Evolutionary conservation across 2,113 vertebrate genomes (phyloP), one percentile per base, ranked within the genome.

Genomic region (Cisticola juncidis): DNA sequence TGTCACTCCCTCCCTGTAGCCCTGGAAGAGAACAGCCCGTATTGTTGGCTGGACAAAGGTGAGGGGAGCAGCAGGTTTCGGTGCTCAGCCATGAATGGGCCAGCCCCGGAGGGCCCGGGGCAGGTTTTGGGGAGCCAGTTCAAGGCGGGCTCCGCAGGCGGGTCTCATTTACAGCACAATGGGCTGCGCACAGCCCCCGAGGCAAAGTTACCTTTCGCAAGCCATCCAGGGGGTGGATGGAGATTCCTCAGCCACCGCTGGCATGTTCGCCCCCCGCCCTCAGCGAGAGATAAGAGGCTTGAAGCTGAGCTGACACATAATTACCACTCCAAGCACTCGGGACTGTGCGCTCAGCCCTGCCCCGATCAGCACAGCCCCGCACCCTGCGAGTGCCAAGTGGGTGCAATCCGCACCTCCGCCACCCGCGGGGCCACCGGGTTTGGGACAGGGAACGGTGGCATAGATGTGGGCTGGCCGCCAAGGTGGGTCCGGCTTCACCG

Each of bases 91-190:
- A 11, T 48, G 62, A 91, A 86, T 33, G 23, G 35, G 54, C 11
- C 68, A 48, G 62, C 56, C 77, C 74, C 14, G 66, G 35, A 82
- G 74, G 57, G 88, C 87, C 81, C 21, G 38, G 23, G 90, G 73
- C 92, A 95, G 60, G 28, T 87, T 92, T 88, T 53, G 14, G 26
- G 58, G 81, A 74, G 51, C 4, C 74, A 0, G 25, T 45, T 57
- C 66, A 40, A 44, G 57, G n/a, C 60, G 29, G 56, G 40, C 71
- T 92, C 65, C 36, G 31, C 70, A 5, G 35, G 90, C 38, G n/a
- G 64, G 53, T 73, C 65, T 74, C 70, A 93, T 94, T 97, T 94
- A 88, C 95, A 94, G 86, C 86, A 96, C 90, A 95, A 97, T 68
- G 44, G 93, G 74, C 79, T 82, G 60, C 76, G 22, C 61, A 15